phyloP scores from a whole-genome alignment of 2,888 invertebrate species.

The Prosopocoilus inquinatus region DNA sequence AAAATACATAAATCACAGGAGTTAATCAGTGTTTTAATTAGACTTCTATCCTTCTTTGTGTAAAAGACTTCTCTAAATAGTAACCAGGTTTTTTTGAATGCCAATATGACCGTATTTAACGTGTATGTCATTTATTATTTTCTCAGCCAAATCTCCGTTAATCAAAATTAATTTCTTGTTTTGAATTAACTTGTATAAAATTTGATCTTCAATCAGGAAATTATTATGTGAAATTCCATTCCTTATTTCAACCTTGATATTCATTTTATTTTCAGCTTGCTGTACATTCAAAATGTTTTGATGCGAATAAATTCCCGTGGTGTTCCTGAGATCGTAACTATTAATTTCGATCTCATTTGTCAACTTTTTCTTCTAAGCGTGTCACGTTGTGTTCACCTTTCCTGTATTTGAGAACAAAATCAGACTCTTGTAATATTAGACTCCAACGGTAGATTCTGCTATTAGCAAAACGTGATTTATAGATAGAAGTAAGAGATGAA shows the following conservation, averaged over 20 bases:
- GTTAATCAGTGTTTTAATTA: not conserved
- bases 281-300: not conserved
- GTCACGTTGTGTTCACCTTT: not conserved
- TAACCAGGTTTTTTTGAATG: not conserved
- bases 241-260: not conserved
- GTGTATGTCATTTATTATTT: not conserved
- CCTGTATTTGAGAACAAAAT: conserved; percentile 2
- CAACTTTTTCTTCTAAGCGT: not conserved
- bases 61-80: not conserved
- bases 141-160: not conserved
- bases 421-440: conserved; percentile 5
- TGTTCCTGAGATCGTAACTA: not conserved
- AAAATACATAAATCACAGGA: not conserved
- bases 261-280: not conserved
- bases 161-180: not conserved
- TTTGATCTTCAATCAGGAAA: not conserved
- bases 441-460: conserved; percentile 5
- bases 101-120: not conserved
- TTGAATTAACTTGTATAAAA: not conserved
- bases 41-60: not conserved
- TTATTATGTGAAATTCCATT: not conserved
- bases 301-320: not conserved
- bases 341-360: not conserved
- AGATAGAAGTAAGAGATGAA: not conserved
- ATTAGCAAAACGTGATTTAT: conserved; percentile 1